Percentiles rank a stretch among this genome's conserved stretches.
phyloP scores from a whole-genome alignment of 2,113 vertebrate genomes.

The Callaeas wilsoni region DNA sequence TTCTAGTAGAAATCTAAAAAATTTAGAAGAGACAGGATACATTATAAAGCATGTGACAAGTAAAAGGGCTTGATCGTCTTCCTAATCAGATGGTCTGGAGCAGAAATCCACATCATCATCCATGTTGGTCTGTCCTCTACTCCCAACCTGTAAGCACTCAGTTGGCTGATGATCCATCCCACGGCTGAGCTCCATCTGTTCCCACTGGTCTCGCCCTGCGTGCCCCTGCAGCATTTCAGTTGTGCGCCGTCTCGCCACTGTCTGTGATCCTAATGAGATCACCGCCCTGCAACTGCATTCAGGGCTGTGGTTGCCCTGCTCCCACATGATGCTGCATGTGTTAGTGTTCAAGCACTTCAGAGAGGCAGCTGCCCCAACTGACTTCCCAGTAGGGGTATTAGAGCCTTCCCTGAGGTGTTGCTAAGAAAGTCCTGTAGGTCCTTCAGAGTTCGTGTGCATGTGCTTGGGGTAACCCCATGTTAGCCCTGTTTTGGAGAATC shows the following conservation, averaged over 20 bases:
- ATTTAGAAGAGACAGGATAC: neutral
- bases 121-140: neutral
- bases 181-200: neutral
- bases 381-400: neutral
- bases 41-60: neutral
- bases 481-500: neutral
- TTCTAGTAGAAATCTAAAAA: neutral
- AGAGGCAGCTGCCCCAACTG: neutral
- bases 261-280: neutral
- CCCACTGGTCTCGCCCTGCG: accelerated
- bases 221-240: neutral
- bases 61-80: neutral
- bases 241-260: accelerated
- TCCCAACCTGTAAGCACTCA: neutral
- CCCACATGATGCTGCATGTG: neutral
- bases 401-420: neutral
- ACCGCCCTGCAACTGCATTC: neutral
- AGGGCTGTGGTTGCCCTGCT: neutral
- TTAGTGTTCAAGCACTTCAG: neutral
- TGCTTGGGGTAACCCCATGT: neutral
- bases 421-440: neutral
- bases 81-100: neutral
- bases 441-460: neutral
- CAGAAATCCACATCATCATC: neutral
- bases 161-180: neutral